Conservation (phyloP, 2,797 vertebrate species). For the Tokudaia muenninki region DNA sequence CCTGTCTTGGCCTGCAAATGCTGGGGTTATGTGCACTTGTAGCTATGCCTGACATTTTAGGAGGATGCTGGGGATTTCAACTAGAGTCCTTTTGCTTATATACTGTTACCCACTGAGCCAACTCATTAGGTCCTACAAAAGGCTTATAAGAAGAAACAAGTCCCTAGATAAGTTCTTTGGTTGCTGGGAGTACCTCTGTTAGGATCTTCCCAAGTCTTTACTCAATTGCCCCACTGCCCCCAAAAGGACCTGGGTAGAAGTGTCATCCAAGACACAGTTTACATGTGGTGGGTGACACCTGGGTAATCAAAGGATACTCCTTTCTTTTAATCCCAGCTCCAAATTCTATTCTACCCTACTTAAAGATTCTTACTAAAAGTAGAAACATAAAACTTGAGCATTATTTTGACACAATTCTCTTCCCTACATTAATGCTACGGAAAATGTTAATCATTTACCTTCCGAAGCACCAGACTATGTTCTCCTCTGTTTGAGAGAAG, state of each 20-base stretch:
- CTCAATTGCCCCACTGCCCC: not conserved
- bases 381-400: not conserved
- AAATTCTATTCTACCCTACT: not conserved
- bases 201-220: not conserved
- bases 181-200: not conserved
- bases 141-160: not conserved
- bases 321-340: not conserved
- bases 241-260: not conserved
- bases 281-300: not conserved
- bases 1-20: not conserved
- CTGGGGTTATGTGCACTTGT: not conserved
- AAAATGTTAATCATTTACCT: not conserved
- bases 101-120: not conserved
- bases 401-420: slow-evolving; percentile 9
- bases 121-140: not conserved
- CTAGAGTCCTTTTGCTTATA: not conserved
- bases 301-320: not conserved
- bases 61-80: not conserved
- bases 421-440: not conserved
- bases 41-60: not conserved
- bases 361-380: not conserved
- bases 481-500: not conserved
- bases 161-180: not conserved
- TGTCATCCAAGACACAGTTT: not conserved
- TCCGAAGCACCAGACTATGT: not conserved